Conservation (phyloP, 2,113 vertebrate genomes). For the Ia io region DNA sequence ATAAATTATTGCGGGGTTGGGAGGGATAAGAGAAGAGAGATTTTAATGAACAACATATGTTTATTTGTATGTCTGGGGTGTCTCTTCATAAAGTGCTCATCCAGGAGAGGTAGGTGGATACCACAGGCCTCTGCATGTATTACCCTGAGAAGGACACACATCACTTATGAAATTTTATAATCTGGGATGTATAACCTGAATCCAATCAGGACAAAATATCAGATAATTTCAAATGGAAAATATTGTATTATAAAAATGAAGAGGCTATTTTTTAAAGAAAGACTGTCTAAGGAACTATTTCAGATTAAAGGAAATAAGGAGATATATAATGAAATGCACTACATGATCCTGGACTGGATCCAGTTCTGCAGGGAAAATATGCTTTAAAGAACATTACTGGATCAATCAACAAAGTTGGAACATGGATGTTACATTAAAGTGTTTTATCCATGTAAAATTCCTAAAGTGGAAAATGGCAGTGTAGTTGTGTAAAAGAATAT, state of each 20-base stretch:
- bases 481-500: neutral
- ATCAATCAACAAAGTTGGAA: neutral
- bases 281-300: neutral
- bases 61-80: neutral
- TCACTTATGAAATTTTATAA: neutral
- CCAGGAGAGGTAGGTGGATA: neutral
- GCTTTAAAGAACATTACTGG: neutral
- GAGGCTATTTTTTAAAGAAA: neutral
- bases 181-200: neutral
- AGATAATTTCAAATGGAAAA: neutral
- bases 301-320: neutral
- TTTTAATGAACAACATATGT: conserved; percentile 23
- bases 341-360: neutral
- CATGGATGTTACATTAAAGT: neutral
- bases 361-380: neutral
- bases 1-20: neutral
- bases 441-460: neutral
- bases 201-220: neutral
- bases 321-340: neutral
- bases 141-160: neutral
- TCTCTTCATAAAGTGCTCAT: neutral
- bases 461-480: neutral
- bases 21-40: neutral
- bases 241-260: neutral
- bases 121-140: neutral